Evolutionary conservation across 1,140 invertebrate species (phyloP), one percentile per base, ranked within the genome.

Genomic region (Trachymyrmex septentrionalis): DNA sequence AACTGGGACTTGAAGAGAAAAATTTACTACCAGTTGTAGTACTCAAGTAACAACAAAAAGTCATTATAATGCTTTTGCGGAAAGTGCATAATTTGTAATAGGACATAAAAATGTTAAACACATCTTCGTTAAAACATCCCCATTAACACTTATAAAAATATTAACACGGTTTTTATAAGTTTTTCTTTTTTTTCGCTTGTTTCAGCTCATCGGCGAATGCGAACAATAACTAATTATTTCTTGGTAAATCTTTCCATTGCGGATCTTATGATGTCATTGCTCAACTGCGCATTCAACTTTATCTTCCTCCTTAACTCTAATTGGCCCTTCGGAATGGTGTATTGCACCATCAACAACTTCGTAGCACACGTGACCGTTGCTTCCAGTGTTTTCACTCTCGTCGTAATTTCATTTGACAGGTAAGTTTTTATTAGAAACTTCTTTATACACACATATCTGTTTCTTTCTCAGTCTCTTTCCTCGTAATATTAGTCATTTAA

Each of bases 171-270:
- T 44, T 48, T n/a, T 38, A 71, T 55, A 55, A 2, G 7, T 27
- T 57, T 57, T 67, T n/a, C 14, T 38, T 21, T 34, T 66, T 66
- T 66, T 64, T 44, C 4, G 21, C 61, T 87, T 10, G 53, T 95
- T 94, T 30, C 93, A 95, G 96, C 95, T 73, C 97, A 98, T 95
- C 96, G 98, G 86, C 95, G 98, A 86, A 99, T 99, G 98, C 95
- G 98, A 59, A 99, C 98, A 0, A 98, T 99, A 6, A 99, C 98
- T 73, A 99, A 99, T 95, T 99, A 99, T 94, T 98, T 99, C 92
- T 95, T 99, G 77, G 97, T 99, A 14, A 99, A 99, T 93, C 95
- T 99, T 64, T 98, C 98, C 64, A 96, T 98, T 12, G 98, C 98
- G n/a, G 98, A 99, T 93, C 96, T 98, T 57, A 97, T 99, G 96